Conservation (phyloP, 2,888 invertebrate species). For the Archips crataeganus region DNA sequence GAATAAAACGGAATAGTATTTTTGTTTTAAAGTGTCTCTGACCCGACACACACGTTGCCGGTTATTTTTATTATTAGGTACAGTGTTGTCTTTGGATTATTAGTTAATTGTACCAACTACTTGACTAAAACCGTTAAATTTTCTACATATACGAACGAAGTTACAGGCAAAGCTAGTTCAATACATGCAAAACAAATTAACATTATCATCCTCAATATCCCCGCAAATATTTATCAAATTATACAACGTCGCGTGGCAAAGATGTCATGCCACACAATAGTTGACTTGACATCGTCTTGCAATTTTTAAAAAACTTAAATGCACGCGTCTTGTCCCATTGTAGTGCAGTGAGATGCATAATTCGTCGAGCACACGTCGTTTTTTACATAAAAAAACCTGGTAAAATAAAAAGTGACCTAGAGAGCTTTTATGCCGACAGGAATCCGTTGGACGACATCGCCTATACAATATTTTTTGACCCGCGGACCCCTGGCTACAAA, state of each 20-base stretch:
- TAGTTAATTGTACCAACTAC: too few species aligned
- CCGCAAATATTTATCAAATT: conserved; percentile 19
- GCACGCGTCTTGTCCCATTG: conserved; percentile 68
- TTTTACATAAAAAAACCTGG: conserved; percentile 58
- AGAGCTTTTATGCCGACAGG: conserved; percentile 73
- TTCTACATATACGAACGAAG: too few species aligned
- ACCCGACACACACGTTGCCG: too few species aligned
- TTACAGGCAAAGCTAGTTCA: too few species aligned
- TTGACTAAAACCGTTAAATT: too few species aligned
- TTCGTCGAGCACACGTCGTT: conserved; percentile 82
- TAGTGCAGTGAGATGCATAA: conserved; percentile 83
- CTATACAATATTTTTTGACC: conserved; percentile 77
- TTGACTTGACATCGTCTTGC: conserved; percentile 72
- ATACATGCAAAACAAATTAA: neutral
- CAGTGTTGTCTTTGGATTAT: too few species aligned
- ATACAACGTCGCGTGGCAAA: conserved; percentile 54
- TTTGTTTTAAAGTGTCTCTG: too few species aligned
- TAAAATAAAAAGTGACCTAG: conserved; percentile 81
- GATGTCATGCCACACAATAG: conserved; percentile 65
- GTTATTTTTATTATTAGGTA: too few species aligned
- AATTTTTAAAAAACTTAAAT: conserved; percentile 70
- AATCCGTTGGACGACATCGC: conserved; percentile 73
- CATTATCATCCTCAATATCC: neutral
- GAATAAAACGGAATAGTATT: too few species aligned
- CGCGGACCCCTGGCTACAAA: conserved; percentile 75